phyloP scores from a whole-genome alignment of 1,140 invertebrate species.

The Zeugodacus cucurbitae region DNA sequence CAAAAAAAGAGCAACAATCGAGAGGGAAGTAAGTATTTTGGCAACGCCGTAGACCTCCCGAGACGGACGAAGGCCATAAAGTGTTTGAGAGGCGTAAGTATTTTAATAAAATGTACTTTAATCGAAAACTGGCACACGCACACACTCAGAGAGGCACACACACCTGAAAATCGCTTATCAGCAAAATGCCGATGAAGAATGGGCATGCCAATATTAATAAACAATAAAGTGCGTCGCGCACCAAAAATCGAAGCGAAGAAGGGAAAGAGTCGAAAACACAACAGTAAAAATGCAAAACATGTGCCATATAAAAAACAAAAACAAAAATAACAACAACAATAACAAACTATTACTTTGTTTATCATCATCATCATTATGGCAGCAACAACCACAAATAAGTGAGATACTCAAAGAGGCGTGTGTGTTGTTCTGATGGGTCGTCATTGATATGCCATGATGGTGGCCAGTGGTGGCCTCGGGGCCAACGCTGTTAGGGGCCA shows the following conservation, averaged over 20 bases:
- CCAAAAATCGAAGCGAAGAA: neutral
- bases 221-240: neutral
- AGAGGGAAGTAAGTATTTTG: too few relatives aligned
- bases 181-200: neutral
- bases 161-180: neutral
- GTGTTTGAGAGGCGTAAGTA: conserved; percentile 4
- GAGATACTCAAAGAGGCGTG: neutral
- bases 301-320: neutral
- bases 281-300: conserved; percentile 5
- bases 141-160: neutral
- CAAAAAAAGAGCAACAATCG: neutral
- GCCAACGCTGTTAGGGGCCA: neutral
- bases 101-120: neutral
- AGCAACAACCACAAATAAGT: neutral
- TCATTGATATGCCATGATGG: neutral
- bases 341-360: neutral
- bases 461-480: neutral
- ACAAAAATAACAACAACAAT: neutral
- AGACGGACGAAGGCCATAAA: neutral
- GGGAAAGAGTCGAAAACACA: neutral
- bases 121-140: neutral
- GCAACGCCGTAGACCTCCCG: neutral
- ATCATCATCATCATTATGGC: neutral
- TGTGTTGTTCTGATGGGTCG: neutral
- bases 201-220: neutral